Conservation (phyloP, 2,113 vertebrate genomes). For the Labrus mixtus region DNA sequence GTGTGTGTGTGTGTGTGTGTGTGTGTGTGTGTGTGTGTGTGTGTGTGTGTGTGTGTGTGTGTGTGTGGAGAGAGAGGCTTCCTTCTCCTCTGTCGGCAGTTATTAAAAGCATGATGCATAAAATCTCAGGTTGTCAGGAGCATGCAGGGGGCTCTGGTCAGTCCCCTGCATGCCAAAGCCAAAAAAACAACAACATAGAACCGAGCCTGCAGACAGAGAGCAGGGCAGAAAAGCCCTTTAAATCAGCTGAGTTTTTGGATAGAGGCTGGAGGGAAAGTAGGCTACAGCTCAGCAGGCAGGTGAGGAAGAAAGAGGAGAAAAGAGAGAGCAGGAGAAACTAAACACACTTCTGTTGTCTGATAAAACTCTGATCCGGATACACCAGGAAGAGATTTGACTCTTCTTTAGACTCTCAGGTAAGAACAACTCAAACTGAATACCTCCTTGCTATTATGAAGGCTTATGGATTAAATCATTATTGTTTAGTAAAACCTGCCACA, state of each 20-base stretch:
- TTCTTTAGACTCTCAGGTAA: slow-evolving; percentile 27
- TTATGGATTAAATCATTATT: not conserved
- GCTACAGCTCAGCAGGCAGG: slow-evolving; percentile 19
- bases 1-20: slow-evolving; percentile 64
- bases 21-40: slow-evolving; percentile 73
- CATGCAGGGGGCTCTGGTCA: slow-evolving; percentile 20
- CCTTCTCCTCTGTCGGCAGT: slow-evolving; percentile 60
- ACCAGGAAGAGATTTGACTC: no score
- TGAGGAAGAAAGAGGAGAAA: not conserved
- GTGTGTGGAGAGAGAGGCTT: slow-evolving; percentile 43
- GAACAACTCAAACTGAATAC: not conserved
- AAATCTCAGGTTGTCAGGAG: slow-evolving; percentile 74
- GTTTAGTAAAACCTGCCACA: not conserved
- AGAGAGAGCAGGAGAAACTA: not conserved
- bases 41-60: slow-evolving; percentile 59
- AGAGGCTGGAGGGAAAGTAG: slow-evolving; percentile 3
- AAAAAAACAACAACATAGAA: not conserved
- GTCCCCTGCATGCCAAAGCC: slow-evolving; percentile 25
- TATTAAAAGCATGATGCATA: slow-evolving; percentile 83
- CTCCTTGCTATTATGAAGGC: no score
- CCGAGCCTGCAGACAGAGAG: not conserved
- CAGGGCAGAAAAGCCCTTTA: not conserved
- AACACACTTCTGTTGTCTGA: not conserved
- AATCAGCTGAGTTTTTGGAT: slow-evolving; percentile 22
- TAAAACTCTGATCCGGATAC: not conserved